Base-by-base conservation (phyloP, 2,888 invertebrate species). In the Nomada fabriciana region DNA sequence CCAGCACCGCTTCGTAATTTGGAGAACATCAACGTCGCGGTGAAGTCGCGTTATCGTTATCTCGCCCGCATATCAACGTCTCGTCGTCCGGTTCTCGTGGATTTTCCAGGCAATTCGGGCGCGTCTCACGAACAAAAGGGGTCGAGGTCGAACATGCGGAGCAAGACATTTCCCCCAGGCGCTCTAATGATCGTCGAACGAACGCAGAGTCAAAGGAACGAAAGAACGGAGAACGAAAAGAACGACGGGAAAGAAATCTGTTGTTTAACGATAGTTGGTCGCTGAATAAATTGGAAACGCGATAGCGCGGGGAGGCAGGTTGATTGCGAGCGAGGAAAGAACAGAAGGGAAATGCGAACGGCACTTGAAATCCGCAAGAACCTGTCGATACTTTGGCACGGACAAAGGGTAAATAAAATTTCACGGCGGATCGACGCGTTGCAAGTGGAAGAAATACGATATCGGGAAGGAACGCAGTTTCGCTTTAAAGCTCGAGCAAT, bases 1-100 rank as follows among this genome's bases (percentile, higher is more conserved):
- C 18, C 53, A 18, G 20, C 72, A n/a, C n/a, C 52, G 5, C 52
- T 23, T 57, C 36, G 36, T 36, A 36, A 36, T 36, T 36, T 15
- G 15, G 15, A 3, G 47, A 47, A 47, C 47, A 47, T 15, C 13
- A 15, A 47, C 15, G 42, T 42, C 53, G 67, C 23, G 69, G 42
- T 18, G 53, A 67, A 76, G 76, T 78, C 64, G 67, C 73, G 78
- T 79, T 86, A 80, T 86, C 86, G 65, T 69, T 47, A 59, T 25
- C 50, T 57, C 55, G 63, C 80, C 85, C 85, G 83, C 78, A 81
- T 81, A 61, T 82, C 84, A 76, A 64, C 63, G 43, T 15, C 20
- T 3, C 42, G 64, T 59, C 29, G 15, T 23, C 55, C 15, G 53
- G 18, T 43, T n/a, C 57, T 20, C 43, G 60, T 52, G 64, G 42